Evolutionary conservation across 2,797 vertebrate genomes (phyloP), one percentile per base, ranked within the genome.

Genomic region (Phylloscopus collybita): DNA sequence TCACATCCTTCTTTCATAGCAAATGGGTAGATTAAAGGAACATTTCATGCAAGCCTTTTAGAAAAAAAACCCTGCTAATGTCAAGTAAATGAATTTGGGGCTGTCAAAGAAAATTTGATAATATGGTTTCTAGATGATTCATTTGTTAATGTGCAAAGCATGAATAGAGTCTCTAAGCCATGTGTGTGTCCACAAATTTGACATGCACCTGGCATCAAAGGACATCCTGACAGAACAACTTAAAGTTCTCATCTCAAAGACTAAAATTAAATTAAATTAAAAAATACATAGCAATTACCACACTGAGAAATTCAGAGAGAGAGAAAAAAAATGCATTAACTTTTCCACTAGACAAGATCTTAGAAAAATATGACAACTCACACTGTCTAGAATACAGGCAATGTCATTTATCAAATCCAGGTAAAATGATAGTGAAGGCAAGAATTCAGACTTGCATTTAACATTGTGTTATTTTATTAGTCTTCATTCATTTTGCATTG

Each of bases 31-130:
- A 92, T 94, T 93, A 91, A 97, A 94, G 81, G 74, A 74, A 90
- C 95, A 91, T 79, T 32, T 90, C 67, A 93, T 92, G 79, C 67
- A 85, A 95, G 71, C 22, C 44, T 91, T 91, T 86, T 81, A 80
- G 18, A 0, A 30, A 71, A 92, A 91, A 74, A 49, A 36, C 5
- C 13, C 34, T 82, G 42, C 38, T 96, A 86, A 95, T 86, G 75
- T 95, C 96, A 97, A 91, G 86, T 94, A 96, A 97, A 97, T 95
- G 88, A 93, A 97, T 97, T 80, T 96, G 86, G 69, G 20, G n/a
- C 94, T 97, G 95, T 96, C 96, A 97, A 80, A 94, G 88, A 80
- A 92, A 92, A 96, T 94, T 96, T 96, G 84, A 96, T 97, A 98
- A 97, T 97, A 95, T 88, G 83, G 64, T 96, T 97, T 97, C 85